Evolutionary conservation across 2,113 vertebrate species (phyloP), one percentile per base, ranked within the genome.

Genomic region (Cyprinodon brontotheroides): DNA sequence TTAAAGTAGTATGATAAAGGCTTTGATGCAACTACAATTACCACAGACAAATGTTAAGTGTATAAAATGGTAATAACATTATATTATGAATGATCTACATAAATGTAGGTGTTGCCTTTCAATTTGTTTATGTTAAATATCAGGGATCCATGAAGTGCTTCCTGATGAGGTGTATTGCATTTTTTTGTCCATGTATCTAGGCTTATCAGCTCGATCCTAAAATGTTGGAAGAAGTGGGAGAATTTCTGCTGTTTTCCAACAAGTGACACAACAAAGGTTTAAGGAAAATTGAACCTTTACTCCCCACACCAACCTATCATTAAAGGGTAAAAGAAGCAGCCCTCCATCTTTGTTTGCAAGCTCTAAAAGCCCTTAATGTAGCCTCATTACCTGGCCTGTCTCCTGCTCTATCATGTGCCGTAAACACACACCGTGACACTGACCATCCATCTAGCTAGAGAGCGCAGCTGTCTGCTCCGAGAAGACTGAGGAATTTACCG

Each of bases 371-470:
- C 91, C 86, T 85, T 92, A 93, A 93, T 92, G 91, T 90, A 88
- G 89, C 91, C 90, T 92, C 92, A 93, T 93, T 92, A 93, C 89
- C 92, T 92, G 90, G 79, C 90, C 91, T 92, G 92, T 92, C 91
- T 91, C 79, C 82, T 86, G 84, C 86, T 93, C 91, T 83, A 92
- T 92, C 92, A 92, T 92, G 89, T 90, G 91, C 91, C 68, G 88
- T 92, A 92, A 92, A 93, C 92, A 93, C 92, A 92, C 92, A 88
- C 87, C 71, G 84, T 91, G 92, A 93, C 92, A 93, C 86, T 80
- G 78, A 88, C 89, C 90, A 92, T 92, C 90, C 89, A 90, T 92
- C 91, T 86, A 83, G 70, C 70, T 79, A 78, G 79, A 88, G 83
- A 83, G 86, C 77, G 84, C 87, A 89, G 81, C 87, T 89, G 89